Conservation (phyloP, 2,113 vertebrate genomes). For the Danionella cerebrum region DNA sequence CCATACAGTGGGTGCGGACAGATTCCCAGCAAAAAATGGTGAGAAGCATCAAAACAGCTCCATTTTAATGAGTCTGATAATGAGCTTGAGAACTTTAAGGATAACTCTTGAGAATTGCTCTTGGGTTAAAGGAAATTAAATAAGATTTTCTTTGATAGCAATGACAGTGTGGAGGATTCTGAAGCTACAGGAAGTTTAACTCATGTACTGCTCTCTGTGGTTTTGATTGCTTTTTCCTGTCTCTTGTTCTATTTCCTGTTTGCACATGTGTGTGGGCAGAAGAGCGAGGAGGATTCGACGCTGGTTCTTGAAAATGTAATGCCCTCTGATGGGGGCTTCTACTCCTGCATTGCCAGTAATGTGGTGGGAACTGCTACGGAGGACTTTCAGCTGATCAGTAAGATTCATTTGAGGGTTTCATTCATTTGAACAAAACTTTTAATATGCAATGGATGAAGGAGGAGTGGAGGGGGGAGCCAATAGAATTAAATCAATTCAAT, state of each 20-base stretch:
- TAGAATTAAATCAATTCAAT: no score
- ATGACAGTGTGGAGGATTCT: not conserved
- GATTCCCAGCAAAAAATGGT: conserved; percentile 45
- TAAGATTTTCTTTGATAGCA: not conserved
- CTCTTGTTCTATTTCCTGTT: not conserved
- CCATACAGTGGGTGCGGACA: conserved; percentile 60
- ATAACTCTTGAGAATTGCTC: no score
- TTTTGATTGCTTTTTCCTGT: not conserved
- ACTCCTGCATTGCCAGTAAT: conserved; percentile 62
- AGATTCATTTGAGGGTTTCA: conserved; percentile 22
- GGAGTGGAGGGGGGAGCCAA: no score
- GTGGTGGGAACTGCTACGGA: conserved; percentile 46
- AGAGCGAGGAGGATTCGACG: conserved; percentile 27
- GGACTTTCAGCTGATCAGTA: conserved; percentile 59
- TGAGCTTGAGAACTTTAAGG: no score
- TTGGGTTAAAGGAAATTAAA: not conserved
- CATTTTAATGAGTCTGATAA: not conserved
- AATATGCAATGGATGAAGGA: no score
- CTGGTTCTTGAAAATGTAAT: conserved; percentile 50
- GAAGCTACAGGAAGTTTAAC: conserved; percentile 2
- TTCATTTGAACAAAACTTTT: not conserved
- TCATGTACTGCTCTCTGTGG: not conserved
- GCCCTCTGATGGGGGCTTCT: conserved; percentile 66
- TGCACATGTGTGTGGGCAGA: not conserved
- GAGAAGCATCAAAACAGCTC: not conserved